A percentile compares a stretch with the other conserved stretches of the same genome.
Conservation (phyloP, 2,888 invertebrate species). For the Gymnocheta viridis region DNA sequence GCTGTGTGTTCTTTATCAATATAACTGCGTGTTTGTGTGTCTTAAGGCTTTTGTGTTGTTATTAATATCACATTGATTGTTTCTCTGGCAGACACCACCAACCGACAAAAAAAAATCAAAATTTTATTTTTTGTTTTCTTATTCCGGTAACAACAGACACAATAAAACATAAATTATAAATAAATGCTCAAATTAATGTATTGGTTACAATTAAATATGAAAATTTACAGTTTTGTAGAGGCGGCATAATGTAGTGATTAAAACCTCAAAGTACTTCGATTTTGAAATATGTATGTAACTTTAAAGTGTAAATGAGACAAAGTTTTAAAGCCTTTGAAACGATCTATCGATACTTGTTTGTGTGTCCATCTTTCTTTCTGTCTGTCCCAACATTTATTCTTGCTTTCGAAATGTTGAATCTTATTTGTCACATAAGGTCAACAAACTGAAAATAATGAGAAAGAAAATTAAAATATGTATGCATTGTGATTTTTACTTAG, state of each 20-base stretch:
- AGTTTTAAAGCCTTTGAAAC: too few relatives aligned
- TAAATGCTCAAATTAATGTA: constrained; percentile 16
- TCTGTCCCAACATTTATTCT: too few relatives aligned
- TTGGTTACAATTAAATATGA: constrained; percentile 36
- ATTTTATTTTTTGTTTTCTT: not conserved
- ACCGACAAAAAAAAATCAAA: not conserved
- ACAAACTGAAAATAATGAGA: too few relatives aligned
- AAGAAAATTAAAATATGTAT: too few relatives aligned
- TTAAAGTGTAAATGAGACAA: too few relatives aligned
- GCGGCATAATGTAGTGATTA: not conserved
- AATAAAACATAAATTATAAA: constrained; percentile 9
- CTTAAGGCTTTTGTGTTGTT: constrained; percentile 53
- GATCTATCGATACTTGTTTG: too few relatives aligned
- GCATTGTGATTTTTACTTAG: too few relatives aligned
- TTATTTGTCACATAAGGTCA: too few relatives aligned
- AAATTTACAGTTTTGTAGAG: constrained; percentile 17
- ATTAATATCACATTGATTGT: constrained; percentile 39
- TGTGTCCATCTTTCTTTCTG: too few relatives aligned
- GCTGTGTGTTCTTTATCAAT: constrained; percentile 35
- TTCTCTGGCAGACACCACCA: constrained; percentile 1
- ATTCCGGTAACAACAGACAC: constrained; percentile 38
- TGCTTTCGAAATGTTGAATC: too few relatives aligned
- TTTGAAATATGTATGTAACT: not conserved
- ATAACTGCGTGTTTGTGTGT: constrained; percentile 46
- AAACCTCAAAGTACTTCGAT: not conserved